Base-by-base conservation (phyloP, 2,113 vertebrate genomes). In the Grus americana region DNA sequence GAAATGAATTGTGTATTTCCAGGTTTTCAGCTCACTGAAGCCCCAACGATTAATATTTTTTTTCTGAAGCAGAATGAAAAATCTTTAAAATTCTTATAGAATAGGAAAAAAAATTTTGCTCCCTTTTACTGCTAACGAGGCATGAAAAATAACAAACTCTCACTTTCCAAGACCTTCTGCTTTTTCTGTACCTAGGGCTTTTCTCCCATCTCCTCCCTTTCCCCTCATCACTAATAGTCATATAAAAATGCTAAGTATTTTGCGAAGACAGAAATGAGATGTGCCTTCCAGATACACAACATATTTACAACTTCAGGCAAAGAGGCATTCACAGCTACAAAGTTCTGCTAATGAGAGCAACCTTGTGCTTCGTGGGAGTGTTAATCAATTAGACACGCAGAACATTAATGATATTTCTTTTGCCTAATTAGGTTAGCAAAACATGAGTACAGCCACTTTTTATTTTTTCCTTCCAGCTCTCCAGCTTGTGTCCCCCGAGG, bases 401-500 rank as follows among this genome's bases (percentile, higher is more conserved):
- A 30, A 38, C 86, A 92, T 79, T 96, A 95, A 89, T 79, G 89
- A 88, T 72, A 87, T 76, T 95, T 85, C 95, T 94, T 93, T 89
- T 76, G 70, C 80, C 80, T 97, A 97, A 97, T 97, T 95, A 95
- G 91, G 85, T 97, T 91, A 97, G 79, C 85, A 59, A 66, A 93
- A 82, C 92, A 82, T 5, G 87, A 79, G 70, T 4, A 13, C 36
- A 38, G 86, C 47, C 75, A 5, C 59, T 68, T 42, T 4, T 50
- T 24, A 30, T 67, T 15, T 16, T 19, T 6, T 3, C 44, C 32
- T 82, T 76, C 4, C 49, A 34, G 34, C 67, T 65, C 38, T 65
- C 23, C 55, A 36, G 90, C 6, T 50, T 7, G 44, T 26, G 46
- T 32, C 59, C 62, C 80, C 61, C 57, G 2, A 88, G 59, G 66